Percentiles rank a stretch among this genome's conserved stretches.
phyloP scores from a whole-genome alignment of 2,888 invertebrate species.

The Elegia similella region DNA sequence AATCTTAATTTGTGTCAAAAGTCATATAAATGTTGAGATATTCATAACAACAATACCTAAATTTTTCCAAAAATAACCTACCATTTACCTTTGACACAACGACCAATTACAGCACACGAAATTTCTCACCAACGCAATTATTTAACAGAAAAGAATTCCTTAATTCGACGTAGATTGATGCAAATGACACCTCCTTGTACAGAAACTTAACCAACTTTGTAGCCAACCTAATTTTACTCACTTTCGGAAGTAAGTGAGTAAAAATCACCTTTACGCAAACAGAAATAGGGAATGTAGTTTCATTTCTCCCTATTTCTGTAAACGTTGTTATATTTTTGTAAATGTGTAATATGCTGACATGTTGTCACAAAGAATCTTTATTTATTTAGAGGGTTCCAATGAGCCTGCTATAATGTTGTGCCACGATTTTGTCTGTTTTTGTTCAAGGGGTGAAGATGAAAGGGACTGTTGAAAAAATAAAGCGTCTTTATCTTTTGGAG shows the following conservation, averaged over 20 bases:
- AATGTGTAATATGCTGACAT: constrained; percentile 47
- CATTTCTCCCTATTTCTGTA: not conserved
- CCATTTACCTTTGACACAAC: constrained; percentile 2
- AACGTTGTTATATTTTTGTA: constrained; percentile 24
- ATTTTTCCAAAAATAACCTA: constrained; percentile 6
- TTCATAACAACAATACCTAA: not conserved
- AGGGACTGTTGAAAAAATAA: constrained; percentile 35
- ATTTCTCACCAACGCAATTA: constrained; percentile 50
- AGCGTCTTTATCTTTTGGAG: constrained; percentile 3
- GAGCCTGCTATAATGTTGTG: constrained; percentile 40
- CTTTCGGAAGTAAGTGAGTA: not conserved
- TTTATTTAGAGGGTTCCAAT: constrained; percentile 67
- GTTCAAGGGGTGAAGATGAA: constrained; percentile 35
- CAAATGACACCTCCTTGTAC: constrained; percentile 66
- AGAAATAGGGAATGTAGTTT: not conserved
- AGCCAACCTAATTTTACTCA: constrained; percentile 18
- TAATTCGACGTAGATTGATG: constrained; percentile 72
- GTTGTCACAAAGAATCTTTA: constrained; percentile 63
- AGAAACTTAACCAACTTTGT: constrained; percentile 25
- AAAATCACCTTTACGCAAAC: constrained; percentile 21
- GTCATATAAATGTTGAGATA: no score
- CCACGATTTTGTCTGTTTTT: constrained; percentile 34
- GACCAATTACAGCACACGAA: constrained; percentile 41
- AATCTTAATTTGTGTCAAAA: no score
- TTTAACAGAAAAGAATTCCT: constrained; percentile 59